phyloP scores from a whole-genome alignment of 2,888 invertebrate species.

The Aphidoletes aphidimyza region DNA sequence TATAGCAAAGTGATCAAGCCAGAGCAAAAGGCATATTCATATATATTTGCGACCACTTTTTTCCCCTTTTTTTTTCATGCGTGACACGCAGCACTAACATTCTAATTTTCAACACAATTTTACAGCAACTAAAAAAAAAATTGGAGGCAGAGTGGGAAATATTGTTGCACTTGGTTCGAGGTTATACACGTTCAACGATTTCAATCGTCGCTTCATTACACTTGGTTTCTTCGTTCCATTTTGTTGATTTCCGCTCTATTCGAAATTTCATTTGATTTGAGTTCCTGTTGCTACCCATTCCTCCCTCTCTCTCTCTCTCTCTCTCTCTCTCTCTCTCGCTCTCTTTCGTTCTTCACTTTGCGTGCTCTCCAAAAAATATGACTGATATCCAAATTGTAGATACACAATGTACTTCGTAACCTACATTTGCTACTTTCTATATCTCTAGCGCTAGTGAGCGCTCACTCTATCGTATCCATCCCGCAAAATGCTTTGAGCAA shows the following conservation, averaged over 20 bases:
- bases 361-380: background rate
- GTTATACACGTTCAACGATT: background rate
- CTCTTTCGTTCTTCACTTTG: background rate
- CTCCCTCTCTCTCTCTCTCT: background rate
- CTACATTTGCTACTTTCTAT: background rate
- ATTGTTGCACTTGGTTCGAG: too few species aligned
- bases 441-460: background rate
- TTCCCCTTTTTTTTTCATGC: too few species aligned
- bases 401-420: background rate
- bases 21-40: too few species aligned
- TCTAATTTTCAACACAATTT: too few species aligned
- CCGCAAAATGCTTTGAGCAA: conserved; percentile 11
- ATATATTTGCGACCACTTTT: too few species aligned
- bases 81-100: too few species aligned
- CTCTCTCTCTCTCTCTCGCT: background rate
- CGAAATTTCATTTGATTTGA: conserved; percentile 25
- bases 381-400: conserved; percentile 18
- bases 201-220: background rate
- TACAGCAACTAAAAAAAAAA: too few species aligned
- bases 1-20: too few species aligned
- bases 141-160: too few species aligned
- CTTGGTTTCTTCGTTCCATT: conserved; percentile 31
- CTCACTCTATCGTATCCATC: background rate
- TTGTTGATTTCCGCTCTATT: conserved; percentile 31
- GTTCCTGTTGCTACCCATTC: conserved; percentile 4